Base-by-base conservation (phyloP, 2,797 vertebrate species). In the Botia almorhae region DNA sequence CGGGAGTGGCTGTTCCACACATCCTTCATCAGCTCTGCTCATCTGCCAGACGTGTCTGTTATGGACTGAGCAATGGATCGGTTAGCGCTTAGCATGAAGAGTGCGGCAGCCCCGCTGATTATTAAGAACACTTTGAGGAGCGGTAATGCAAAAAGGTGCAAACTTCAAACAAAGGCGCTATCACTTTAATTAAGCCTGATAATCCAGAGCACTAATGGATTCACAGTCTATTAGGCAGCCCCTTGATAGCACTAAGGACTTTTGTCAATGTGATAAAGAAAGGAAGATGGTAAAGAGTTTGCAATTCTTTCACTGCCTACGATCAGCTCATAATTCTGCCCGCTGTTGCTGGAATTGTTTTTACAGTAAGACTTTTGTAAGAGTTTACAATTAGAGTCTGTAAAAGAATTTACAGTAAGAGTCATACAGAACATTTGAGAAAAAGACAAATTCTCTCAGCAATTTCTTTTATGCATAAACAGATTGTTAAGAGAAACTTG, bases 121-220 rank as follows among this genome's bases (percentile, higher is more conserved):
- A 89, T 85, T 85, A 87, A 67, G 84, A 84, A 86, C 72, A 70
- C 84, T 77, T 81, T 85, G 84, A 85, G 72, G 72, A 83, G 83
- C 74, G 82, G 78, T 87, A 87, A 87, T 85, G 86, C 81, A 85
- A 88, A 89, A 90, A 86, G 86, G 88, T 84, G 88, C 78, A 81
- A 88, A 87, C 85, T 85, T 88, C 71, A 87, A 88, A 86, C 79
- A 88, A 87, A 86, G 78, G 84, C 83, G 82, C 74, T 83, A 81
- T 85, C 82, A 82, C 82, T 86, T 85, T 87, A 89, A 87, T 87
- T 86, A 86, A 86, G 78, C 81, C 70, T 82, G 84, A 90, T 89
- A 87, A 87, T 85, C 82, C 76, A 70, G 65, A 79, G 85, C 83
- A 82, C 83, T 87, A 88, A 89, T 88, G 85, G 82, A 80, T 86